Evolutionary conservation across 2,888 invertebrate genomes (phyloP).

Genomic region (Drosophila formosana): DNA sequence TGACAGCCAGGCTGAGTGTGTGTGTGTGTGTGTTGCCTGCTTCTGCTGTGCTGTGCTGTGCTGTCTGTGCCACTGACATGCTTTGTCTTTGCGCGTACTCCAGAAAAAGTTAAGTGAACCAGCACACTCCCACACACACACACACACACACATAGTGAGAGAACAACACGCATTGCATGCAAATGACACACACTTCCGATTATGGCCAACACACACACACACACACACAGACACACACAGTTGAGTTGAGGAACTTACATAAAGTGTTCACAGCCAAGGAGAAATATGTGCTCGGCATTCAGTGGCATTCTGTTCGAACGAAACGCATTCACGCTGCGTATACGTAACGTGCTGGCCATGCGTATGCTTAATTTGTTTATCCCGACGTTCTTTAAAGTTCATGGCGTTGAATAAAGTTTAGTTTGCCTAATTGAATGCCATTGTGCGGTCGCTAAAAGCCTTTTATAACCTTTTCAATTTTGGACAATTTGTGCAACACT

Average conservation of each 20-base stretch:
- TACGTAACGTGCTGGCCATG: conserved; percentile 9
- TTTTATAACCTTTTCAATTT: conserved; percentile 31
- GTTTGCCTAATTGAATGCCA: conserved; percentile 30
- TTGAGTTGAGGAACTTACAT: conserved; percentile 26
- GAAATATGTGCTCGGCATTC: conserved; percentile 1
- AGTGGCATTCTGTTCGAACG: not conserved
- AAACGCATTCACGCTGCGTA: conserved; percentile 21
- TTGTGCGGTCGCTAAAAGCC: conserved; percentile 23
- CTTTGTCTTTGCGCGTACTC: conserved; percentile 61
- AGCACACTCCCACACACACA: conserved; percentile 33
- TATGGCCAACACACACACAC: conserved; percentile 32
- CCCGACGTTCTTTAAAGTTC: conserved; percentile 14
- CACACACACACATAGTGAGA: conserved; percentile 13
- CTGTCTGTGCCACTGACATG: conserved; percentile 56
- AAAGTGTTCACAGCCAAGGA: conserved; percentile 25
- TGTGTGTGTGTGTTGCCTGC: conserved; percentile 3
- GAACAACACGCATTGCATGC: conserved; percentile 36
- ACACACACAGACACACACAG: conserved; percentile 1
- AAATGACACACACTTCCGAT: conserved; percentile 58
- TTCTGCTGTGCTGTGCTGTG: not conserved
- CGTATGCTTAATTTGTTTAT: conserved; percentile 19
- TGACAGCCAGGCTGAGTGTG: conserved; percentile 20
- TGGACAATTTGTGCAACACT: conserved; percentile 17
- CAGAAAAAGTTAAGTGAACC: conserved; percentile 65
- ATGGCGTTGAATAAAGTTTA: conserved; percentile 14